phyloP scores from a whole-genome alignment of 2,797 vertebrate species.

The Takifugu ocellatus region DNA sequence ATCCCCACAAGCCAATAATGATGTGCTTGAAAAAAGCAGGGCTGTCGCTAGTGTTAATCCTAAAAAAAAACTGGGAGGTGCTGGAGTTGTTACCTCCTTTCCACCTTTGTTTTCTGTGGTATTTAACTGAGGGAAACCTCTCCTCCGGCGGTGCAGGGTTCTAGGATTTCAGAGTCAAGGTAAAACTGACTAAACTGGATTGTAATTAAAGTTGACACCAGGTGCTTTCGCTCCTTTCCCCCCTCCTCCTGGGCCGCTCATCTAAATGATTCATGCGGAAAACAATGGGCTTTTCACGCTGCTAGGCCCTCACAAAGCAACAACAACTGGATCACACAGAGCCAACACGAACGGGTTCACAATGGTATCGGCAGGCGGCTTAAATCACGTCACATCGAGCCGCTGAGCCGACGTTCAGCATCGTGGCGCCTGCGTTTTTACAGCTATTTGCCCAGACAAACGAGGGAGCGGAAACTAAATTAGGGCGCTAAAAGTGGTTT shows the following conservation, averaged over 20 bases:
- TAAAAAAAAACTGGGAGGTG: background rate
- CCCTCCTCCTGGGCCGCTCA: slow-evolving; percentile 68
- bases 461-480: slow-evolving; percentile 51
- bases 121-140: slow-evolving; percentile 56
- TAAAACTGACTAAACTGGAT: slow-evolving; percentile 72
- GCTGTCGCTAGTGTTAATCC: background rate
- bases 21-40: slow-evolving; percentile 22
- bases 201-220: slow-evolving; percentile 80
- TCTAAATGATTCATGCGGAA: slow-evolving; percentile 78
- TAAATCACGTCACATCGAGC: slow-evolving; percentile 55
- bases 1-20: slow-evolving; percentile 26
- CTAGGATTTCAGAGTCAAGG: slow-evolving; percentile 76
- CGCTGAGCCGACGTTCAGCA: slow-evolving; percentile 33
- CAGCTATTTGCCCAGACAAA: slow-evolving; percentile 34
- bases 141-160: slow-evolving; percentile 66
- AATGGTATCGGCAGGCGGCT: slow-evolving; percentile 55
- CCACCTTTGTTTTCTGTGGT: slow-evolving; percentile 28
- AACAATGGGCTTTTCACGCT: slow-evolving; percentile 68
- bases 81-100: slow-evolving; percentile 25
- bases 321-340: slow-evolving; percentile 69
- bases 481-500: slow-evolving; percentile 42
- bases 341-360: slow-evolving; percentile 65
- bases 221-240: slow-evolving; percentile 60
- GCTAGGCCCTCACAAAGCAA: slow-evolving; percentile 67
- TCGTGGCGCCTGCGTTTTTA: slow-evolving; percentile 16